A percentile compares a stretch with the other conserved stretches of the same genome.
Evolutionary conservation across 2,888 invertebrate genomes (phyloP).

Genomic region (Scaptomyza flava): DNA sequence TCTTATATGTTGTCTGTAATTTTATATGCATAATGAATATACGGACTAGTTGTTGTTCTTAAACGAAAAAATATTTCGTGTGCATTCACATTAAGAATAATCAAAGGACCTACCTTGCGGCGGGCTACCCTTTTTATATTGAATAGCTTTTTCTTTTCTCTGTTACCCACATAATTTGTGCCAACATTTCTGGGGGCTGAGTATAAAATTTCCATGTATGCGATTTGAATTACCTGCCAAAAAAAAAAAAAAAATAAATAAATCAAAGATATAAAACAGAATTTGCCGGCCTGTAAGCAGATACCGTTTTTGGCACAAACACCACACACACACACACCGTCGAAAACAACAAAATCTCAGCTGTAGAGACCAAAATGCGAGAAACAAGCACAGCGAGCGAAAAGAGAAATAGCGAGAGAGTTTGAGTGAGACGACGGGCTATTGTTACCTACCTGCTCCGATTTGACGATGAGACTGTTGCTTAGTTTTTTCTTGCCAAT

Average conservation of each 20-base stretch:
- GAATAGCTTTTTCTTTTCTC: conserved; percentile 11
- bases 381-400: neutral
- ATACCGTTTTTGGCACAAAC: conserved; percentile 68
- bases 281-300: conserved; percentile 69
- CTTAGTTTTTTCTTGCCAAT: conserved; percentile 60
- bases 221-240: conserved; percentile 70
- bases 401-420: conserved; percentile 7
- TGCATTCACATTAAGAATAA: conserved; percentile 61
- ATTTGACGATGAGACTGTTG: conserved; percentile 26
- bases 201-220: conserved; percentile 74
- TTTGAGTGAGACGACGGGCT: conserved; percentile 9
- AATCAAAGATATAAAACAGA: conserved; percentile 27
- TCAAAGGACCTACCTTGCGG: conserved; percentile 65
- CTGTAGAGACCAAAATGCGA: conserved; percentile 13
- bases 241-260: conserved; percentile 3
- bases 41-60: conserved; percentile 48
- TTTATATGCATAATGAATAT: conserved; percentile 53
- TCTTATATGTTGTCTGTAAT: conserved; percentile 67
- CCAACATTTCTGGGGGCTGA: conserved; percentile 28
- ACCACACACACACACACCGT: conserved; percentile 22
- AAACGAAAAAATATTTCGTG: conserved; percentile 51
- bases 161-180: conserved; percentile 57
- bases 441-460: conserved; percentile 44
- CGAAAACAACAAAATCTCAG: conserved; percentile 35
- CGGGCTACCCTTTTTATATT: conserved; percentile 30